These are phyloP conservation scores for Alectura lathami DNA, from an alignment of 2,113 vertebrate genomes.

Conservation along the genomic window DNA sequence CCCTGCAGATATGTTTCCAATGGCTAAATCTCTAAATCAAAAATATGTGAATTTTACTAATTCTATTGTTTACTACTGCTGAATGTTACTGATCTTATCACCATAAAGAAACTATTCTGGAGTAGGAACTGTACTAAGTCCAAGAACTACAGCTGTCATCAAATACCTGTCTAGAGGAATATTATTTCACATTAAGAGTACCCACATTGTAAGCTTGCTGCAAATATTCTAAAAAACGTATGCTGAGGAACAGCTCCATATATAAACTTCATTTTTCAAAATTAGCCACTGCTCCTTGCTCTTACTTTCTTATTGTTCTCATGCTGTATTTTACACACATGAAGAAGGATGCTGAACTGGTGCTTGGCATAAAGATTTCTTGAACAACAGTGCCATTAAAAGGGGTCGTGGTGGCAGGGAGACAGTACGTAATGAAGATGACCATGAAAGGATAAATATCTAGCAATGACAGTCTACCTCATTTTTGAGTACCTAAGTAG, in stretches of 20 bases:
- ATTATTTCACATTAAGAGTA: background rate
- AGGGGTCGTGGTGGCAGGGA: background rate
- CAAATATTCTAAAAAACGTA: background rate
- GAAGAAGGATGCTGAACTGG: background rate
- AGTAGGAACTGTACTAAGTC: background rate
- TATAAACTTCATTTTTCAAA: background rate
- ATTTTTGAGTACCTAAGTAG: background rate
- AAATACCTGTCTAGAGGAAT: background rate
- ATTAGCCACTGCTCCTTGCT: background rate
- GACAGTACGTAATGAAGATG: background rate
- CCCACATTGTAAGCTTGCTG: background rate
- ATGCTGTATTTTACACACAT: background rate
- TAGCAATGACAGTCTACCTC: background rate
- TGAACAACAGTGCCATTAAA: background rate
- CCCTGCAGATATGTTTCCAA: background rate
- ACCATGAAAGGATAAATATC: background rate
- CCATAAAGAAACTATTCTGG: background rate
- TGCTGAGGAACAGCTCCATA: background rate
- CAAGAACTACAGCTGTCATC: background rate
- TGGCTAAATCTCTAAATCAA: background rate
- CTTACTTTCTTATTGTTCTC: background rate
- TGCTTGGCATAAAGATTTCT: background rate
- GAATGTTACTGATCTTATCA: background rate
- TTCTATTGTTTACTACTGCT: background rate
- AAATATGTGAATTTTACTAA: background rate